Percentiles rank a stretch among this genome's conserved stretches.
These are phyloP conservation scores for Melieria crassipennis DNA, from an alignment of 2,888 invertebrate genomes.

Conservation along the genomic window DNA sequence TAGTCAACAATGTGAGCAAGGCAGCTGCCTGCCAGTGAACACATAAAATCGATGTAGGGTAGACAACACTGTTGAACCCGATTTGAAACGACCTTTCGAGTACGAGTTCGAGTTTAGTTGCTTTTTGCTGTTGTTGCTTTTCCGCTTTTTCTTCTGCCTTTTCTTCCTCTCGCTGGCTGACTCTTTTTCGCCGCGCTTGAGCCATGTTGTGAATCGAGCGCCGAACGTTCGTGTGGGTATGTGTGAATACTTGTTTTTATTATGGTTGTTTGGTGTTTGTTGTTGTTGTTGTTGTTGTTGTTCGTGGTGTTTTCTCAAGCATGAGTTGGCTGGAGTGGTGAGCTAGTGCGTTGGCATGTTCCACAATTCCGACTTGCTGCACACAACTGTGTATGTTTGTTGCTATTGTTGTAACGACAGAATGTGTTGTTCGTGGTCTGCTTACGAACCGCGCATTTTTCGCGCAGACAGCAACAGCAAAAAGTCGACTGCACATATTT, in stretches of 20 bases:
- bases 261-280: constrained; percentile 5
- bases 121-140: constrained; percentile 30
- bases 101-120: constrained; percentile 54
- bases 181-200: constrained; percentile 2
- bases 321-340: background rate
- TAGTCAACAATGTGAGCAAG: too few relatives aligned
- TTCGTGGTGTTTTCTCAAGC: constrained; percentile 2
- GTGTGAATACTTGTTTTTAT: background rate
- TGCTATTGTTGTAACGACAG: constrained; percentile 11
- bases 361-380: constrained; percentile 34
- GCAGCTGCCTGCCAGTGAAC: too few relatives aligned
- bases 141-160: constrained; percentile 26
- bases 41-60: constrained; percentile 30
- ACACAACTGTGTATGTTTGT: constrained; percentile 9
- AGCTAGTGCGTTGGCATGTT: constrained; percentile 36
- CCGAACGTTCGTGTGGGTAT: constrained; percentile 16
- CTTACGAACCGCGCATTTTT: background rate
- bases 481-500: constrained; percentile 21
- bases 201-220: constrained; percentile 10
- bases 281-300: background rate
- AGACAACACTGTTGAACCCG: constrained; percentile 60
- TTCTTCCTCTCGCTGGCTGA: constrained; percentile 23
- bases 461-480: constrained; percentile 8
- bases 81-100: constrained; percentile 65
- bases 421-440: constrained; percentile 16